Percentiles rank a stretch among this genome's conserved stretches.
These are phyloP conservation scores for Corythornis madagascariensis DNA, from an alignment of 2,113 vertebrate genomes.

Conservation along the genomic window DNA sequence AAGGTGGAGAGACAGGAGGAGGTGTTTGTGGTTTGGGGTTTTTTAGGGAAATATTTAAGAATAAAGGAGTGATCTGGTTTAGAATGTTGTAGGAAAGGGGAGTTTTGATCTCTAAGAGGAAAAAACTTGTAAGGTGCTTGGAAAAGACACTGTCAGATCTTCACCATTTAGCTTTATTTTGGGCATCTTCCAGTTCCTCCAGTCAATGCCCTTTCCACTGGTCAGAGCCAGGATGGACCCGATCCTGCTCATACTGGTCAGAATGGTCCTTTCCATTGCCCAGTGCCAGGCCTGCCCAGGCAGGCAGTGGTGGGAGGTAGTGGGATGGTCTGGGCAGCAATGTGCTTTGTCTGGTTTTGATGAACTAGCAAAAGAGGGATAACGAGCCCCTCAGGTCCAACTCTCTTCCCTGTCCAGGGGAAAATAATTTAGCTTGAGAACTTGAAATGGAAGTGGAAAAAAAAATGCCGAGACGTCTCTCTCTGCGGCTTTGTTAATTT, in stretches of 20 bases:
- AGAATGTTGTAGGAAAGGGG: neutral
- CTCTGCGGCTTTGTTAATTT: neutral
- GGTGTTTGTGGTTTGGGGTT: neutral
- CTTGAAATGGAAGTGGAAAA: neutral
- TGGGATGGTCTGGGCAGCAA: neutral
- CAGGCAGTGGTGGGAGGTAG: neutral
- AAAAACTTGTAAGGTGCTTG: neutral
- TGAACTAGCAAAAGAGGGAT: neutral
- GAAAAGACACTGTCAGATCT: neutral
- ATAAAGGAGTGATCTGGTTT: neutral
- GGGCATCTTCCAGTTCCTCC: conserved; percentile 37
- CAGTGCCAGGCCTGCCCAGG: neutral
- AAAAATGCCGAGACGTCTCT: neutral
- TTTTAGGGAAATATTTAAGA: neutral
- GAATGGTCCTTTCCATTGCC: neutral
- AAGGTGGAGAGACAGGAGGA: neutral
- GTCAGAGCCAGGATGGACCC: neutral
- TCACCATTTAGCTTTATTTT: neutral
- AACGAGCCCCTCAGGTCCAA: neutral
- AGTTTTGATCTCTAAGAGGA: neutral
- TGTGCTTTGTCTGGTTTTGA: neutral
- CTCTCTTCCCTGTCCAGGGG: neutral
- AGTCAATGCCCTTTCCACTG: neutral
- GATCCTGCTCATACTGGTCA: neutral
- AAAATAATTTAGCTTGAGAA: neutral